Evolutionary conservation across 2,888 invertebrate genomes (phyloP), one percentile per base, ranked within the genome.

Genomic region (Proisotoma minuta): DNA sequence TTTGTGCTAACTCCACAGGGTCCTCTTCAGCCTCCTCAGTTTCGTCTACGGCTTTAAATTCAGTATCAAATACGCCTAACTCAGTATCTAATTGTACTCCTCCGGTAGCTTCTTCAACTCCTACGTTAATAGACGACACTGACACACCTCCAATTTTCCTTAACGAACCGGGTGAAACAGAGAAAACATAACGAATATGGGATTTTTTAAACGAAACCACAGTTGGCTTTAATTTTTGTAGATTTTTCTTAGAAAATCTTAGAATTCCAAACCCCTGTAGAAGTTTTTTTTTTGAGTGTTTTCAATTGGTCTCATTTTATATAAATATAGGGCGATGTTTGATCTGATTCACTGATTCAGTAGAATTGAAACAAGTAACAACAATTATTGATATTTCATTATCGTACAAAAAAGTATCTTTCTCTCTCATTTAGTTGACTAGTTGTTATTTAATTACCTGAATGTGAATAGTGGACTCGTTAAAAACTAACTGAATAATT

Each of bases 11-110:
- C 39, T 69, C 66, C 60, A 61, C 61, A 61, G 66, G 61, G 48
- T 63, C 65, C 24, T 66, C 66, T 5, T 18, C 43, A 49, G 62
- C 64, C 52, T 66, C 69, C 29, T 67, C 67, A 24, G 47, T 67
- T 59, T 67, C 67, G 50, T 66, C 66, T 49, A 65, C 69, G 56
- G 66, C 61, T 58, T 59, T 67, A 29, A 67, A 67, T 60, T 67
- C 67, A 53, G 59, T 61, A 47, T 67, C 67, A 29, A 67, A n/a
- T n/a, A n/a, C 67, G 23, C 67, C 59, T 51, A 64, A 61, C 71
- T 64, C 64, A 59, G 66, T 60, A 27, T 69, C 69, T 29, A 64
- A 66, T 49, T 64, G 66, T 28, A 66, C 69, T 15, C 68, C 68
- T 49, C 66, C 69, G 20, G 48, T 61, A 23, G 63, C 48, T 49